Base-by-base conservation (phyloP, 2,113 vertebrate species). In the Misgurnus anguillicaudatus region DNA sequence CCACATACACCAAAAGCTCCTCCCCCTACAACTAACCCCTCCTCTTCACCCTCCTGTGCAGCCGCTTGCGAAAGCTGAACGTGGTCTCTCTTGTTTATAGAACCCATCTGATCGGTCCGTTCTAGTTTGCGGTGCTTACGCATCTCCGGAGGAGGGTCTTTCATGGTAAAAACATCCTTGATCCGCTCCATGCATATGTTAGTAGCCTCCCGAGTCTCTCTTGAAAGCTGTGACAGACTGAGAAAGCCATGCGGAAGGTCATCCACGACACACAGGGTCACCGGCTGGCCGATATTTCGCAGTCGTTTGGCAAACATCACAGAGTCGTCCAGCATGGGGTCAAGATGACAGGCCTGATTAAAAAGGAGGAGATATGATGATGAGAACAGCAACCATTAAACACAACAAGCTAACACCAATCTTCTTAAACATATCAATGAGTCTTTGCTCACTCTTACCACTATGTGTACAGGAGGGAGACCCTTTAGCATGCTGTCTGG, bases 181-280 rank as follows among this genome's bases (percentile, higher is more conserved):
- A 97, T 95, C 63, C 92, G 85, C 81, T 94, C 91, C 39, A 89
- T 92, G 55, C 95, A 96, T 76, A 95, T 81, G 0, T 89, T 82
- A 0, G 95, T 78, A 0, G 96, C 96, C 78, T 94, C 92, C 8
- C 91, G 91, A 0, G 96, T 96, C 87, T 97, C 96, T 8, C 75
- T 90, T 64, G 93, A 94, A 83, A 97, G 89, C 41, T 94, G 87
- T 0, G 94, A 95, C 66, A 97, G 92, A 89, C 94, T 95, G 80
- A 97, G 94, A 88, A 97, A 97, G 82, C 96, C 96, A 4, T 97
- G 96, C 1, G 95, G 96, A 73, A 97, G 93, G 88, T 96, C 95
- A 57, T 95, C 95, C 69, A 97, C 94, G 53, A 96, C 92, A 14
- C 89, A 92, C 76, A 97, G 89, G 3, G 93, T 95, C 85, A 97